Evolutionary conservation across 2,113 vertebrate genomes (phyloP).

Genomic region (Laticauda colubrina): DNA sequence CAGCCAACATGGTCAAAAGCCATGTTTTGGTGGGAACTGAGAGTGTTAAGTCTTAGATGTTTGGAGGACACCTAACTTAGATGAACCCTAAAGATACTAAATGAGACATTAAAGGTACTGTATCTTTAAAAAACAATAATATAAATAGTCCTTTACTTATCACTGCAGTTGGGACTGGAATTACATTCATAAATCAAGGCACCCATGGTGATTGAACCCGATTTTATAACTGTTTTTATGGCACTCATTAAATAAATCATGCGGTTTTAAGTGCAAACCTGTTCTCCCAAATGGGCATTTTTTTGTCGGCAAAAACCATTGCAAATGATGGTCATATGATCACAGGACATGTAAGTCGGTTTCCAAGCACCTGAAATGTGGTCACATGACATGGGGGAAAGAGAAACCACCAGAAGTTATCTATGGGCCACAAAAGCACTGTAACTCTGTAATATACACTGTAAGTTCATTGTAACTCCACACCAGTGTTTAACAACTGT

Average conservation of each 20-base stretch:
- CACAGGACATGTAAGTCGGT: not conserved
- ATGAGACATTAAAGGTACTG: not conserved
- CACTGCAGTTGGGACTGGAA: not conserved
- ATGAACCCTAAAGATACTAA: not conserved
- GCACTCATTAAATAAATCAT: not conserved
- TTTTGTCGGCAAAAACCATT: not conserved
- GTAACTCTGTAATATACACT: no score
- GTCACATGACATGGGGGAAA: not conserved
- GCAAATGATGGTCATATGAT: not conserved
- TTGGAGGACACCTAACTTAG: not conserved
- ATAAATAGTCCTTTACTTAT: not conserved
- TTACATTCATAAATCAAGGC: not conserved
- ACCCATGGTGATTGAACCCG: not conserved
- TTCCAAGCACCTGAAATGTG: not conserved
- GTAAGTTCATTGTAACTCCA: not conserved
- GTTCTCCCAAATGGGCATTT: not conserved
- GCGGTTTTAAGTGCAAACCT: not conserved
- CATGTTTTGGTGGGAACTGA: not conserved
- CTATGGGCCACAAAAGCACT: not conserved
- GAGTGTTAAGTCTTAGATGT: not conserved
- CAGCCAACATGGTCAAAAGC: not conserved
- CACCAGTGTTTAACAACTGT: not conserved
- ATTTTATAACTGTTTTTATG: not conserved
- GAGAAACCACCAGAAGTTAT: not conserved
- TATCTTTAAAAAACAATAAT: not conserved